Evolutionary conservation across 1,140 invertebrate species (phyloP), one percentile per base, ranked within the genome.

Genomic region (Aethina tumida): DNA sequence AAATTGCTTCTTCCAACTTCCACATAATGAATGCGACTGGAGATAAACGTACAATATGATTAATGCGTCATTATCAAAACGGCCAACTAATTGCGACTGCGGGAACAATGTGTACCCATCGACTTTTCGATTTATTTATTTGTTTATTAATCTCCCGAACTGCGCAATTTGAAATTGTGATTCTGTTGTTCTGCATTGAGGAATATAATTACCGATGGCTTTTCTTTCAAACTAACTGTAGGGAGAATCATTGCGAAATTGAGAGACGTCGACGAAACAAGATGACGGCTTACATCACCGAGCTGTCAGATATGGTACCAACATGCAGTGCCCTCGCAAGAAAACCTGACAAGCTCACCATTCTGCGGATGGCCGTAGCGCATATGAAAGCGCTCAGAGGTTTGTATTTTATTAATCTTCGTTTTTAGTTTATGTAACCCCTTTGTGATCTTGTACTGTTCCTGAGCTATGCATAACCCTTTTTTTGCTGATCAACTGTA

Each of bases 191-290:
- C n/a, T n/a, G n/a, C n/a, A n/a, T n/a, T n/a, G n/a, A n/a, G n/a
- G n/a, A 56, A 56, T 66, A 60, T 63, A 69, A 66, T 67, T 65
- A 69, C 65, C 63, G 49, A 59, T 58, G 59, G 54, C 57, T 67
- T 66, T 49, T 59, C 66, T 53, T 66, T 67, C 48, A 56, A 47
- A 62, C 54, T 60, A 64, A 59, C 65, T 78, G 83, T 67, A 84
- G 95, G 63, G 97, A 99, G 74, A 99, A 98, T 67, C 97, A 99
- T 72, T 97, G 94, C 71, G 97, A 99, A 70, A 99, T 99, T 62
- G 97, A 99, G 67, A 74, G 97, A 48, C 75, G 96, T 41, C 73
- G 97, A 48, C 76, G 97, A 40, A 99, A 99, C 72, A 99, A 99
- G 79, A 99, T 99, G 97, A 98, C 96, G 40, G 89, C 94, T 41